phyloP scores from a whole-genome alignment of 2,888 invertebrate species.

The Lutraria lutraria region DNA sequence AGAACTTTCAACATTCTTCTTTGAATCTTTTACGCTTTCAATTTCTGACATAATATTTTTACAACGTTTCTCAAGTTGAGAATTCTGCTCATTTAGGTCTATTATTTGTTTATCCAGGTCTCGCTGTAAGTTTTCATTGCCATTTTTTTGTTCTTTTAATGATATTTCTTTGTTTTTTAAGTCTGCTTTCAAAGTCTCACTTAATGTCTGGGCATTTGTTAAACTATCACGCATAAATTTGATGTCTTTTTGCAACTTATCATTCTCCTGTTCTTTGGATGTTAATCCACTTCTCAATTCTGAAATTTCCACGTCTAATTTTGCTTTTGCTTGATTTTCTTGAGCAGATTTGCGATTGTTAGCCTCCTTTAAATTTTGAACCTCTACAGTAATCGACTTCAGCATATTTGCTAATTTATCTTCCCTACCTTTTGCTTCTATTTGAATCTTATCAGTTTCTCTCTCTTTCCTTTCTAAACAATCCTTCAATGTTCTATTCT shows the following conservation, averaged over 20 bases:
- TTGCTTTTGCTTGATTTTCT: slow-evolving; percentile 64
- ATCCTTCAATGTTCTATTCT: slow-evolving; percentile 66
- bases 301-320: slow-evolving; percentile 62
- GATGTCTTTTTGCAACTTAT: slow-evolving; percentile 62
- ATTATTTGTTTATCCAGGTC: slow-evolving; percentile 56
- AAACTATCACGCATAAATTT: slow-evolving; percentile 67
- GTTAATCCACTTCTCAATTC: slow-evolving; percentile 49
- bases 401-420: slow-evolving; percentile 60
- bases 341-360: slow-evolving; percentile 55
- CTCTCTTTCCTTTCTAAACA: slow-evolving; percentile 72
- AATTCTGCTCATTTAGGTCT: slow-evolving; percentile 46
- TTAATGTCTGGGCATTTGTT: slow-evolving; percentile 66
- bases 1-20: slow-evolving; percentile 65
- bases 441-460: slow-evolving; percentile 67
- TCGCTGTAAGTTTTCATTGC: slow-evolving; percentile 58
- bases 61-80: slow-evolving; percentile 46
- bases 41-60: slow-evolving; percentile 56
- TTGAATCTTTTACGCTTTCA: slow-evolving; percentile 64
- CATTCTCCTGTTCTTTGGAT: slow-evolving; percentile 59
- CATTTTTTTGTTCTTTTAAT: slow-evolving; percentile 54
- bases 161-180: slow-evolving; percentile 60
- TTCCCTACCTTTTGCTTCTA: slow-evolving; percentile 56
- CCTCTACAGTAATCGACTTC: slow-evolving; percentile 59
- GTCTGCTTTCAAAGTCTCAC: slow-evolving; percentile 64
- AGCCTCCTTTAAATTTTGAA: slow-evolving; percentile 65